Conservation (phyloP, 2,113 vertebrate species). For the Panthera leo region DNA sequence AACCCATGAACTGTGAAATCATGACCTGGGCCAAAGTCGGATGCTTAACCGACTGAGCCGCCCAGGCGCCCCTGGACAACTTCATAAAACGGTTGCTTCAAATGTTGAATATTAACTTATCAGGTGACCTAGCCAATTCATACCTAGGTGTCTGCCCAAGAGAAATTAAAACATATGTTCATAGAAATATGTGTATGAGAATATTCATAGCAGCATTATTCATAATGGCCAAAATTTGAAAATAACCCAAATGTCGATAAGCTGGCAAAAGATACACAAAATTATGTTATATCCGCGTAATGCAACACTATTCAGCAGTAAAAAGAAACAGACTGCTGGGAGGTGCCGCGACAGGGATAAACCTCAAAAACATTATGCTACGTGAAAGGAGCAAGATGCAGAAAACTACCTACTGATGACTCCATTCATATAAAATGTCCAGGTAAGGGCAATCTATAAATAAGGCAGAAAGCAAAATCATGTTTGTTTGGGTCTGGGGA, state of each 20-base stretch:
- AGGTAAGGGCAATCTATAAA: neutral
- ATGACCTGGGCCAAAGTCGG: too few relatives aligned
- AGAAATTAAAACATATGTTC: neutral
- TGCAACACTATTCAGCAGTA: neutral
- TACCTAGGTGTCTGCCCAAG: neutral
- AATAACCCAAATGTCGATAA: neutral
- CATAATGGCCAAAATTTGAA: neutral
- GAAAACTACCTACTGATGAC: neutral
- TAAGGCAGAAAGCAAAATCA: neutral
- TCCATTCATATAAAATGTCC: neutral
- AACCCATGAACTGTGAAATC: too few relatives aligned
- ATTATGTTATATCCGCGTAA: neutral
- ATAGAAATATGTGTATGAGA: neutral
- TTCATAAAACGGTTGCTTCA: neutral
- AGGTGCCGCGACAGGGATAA: neutral
- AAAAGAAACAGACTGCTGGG: neutral
- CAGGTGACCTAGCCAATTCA: neutral
- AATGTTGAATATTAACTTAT: neutral
- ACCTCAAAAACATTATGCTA: neutral
- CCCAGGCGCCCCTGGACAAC: neutral
- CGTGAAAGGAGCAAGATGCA: neutral
- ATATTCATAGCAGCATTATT: neutral
- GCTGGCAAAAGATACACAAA: neutral
- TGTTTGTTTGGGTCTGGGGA: neutral
- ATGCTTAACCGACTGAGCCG: too few relatives aligned